These are phyloP conservation scores for Halichoerus grypus DNA, from an alignment of 2,113 vertebrate genomes.

Conservation along the genomic window DNA sequence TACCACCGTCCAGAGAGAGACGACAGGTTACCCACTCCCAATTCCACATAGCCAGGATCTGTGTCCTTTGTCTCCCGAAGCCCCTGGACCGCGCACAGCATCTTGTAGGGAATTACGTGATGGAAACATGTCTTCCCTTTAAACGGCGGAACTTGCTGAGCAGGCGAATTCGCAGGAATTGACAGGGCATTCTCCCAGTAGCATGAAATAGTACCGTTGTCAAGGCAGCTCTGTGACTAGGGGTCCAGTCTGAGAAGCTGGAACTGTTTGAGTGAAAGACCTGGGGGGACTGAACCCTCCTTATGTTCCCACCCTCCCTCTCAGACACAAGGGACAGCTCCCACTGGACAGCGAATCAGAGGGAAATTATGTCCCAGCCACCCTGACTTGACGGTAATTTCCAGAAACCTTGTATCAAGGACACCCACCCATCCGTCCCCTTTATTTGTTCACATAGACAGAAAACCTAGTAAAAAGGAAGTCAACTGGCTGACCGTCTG, in stretches of 20 bases:
- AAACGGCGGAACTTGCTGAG: neutral
- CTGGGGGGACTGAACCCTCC: neutral
- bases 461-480: slow-evolving; percentile 35
- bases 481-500: slow-evolving; percentile 11
- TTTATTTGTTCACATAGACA: slow-evolving; percentile 34
- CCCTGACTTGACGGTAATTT: neutral
- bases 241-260: neutral
- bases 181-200: neutral
- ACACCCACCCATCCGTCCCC: neutral
- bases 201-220: neutral
- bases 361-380: neutral
- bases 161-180: neutral
- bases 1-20: neutral
- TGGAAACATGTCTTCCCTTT: neutral
- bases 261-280: neutral
- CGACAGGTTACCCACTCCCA: neutral
- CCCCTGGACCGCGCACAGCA: neutral
- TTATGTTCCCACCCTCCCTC: neutral
- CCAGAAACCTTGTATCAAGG: neutral
- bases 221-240: neutral
- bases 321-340: neutral
- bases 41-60: neutral
- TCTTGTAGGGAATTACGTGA: neutral
- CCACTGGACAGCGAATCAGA: neutral
- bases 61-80: neutral